Base-by-base conservation (phyloP, 1,140 invertebrate genomes). In the Zophobas atratus region DNA sequence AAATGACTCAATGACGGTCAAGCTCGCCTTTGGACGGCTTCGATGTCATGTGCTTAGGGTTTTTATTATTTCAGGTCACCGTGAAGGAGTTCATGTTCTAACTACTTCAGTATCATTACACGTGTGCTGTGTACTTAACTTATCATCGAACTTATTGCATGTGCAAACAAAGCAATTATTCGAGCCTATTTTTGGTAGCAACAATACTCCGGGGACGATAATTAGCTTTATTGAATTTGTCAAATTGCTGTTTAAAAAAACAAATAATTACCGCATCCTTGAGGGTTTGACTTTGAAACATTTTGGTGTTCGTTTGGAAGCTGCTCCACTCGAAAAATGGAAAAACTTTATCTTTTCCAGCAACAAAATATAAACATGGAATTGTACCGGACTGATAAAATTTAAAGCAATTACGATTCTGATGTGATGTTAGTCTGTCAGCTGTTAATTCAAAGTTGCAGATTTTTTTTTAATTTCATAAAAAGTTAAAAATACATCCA, bases 121-220 rank as follows among this genome's bases (percentile, higher is more conserved):
- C 60, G 60, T 67, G 60, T 20, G 56, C 1, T 33, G 39, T 32
- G 38, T 48, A 20, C 60, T 20, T 20, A 20, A 20, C 60, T 67
- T 67, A 67, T 67, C 60, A 51, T 20, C 49, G n/a, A 20, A 51
- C n/a, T 51, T 20, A 67, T 67, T 63, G 55, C 55, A 57, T 57
- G 55, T 43, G 39, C 60, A 67, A 67, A 67, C 60, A 67, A 67
- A 67, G 60, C 60, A 41, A 67, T 67, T 67, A 67, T 46, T 67
- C 49, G 38, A 33, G 38, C 43, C 39, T 67, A 67, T 67, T 67
- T 67, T 67, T 67, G 60, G 60, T 67, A 4, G 32, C 3, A 67
- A 67, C 39, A n/a, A 39, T 43, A 43, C 20, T n/a, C 60, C 60
- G 3, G 43, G n/a, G 2, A 41, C 60, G 60, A 41, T 67, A 67